Evolutionary conservation across 2,888 invertebrate species (phyloP).

Genomic region (Hyppa rectilinea): DNA sequence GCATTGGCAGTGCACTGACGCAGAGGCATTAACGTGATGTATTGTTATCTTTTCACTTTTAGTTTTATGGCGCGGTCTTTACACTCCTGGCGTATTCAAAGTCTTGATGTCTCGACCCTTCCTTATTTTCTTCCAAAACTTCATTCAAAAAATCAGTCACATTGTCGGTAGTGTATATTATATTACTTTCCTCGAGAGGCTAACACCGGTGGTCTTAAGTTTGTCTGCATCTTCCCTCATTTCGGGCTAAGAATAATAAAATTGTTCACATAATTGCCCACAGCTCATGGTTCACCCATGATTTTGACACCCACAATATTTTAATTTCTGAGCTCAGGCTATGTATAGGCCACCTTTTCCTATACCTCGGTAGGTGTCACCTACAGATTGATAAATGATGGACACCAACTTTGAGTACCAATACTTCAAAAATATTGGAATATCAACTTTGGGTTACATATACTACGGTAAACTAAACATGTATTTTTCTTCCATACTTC

Average conservation of each 20-base stretch:
- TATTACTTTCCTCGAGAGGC: neutral
- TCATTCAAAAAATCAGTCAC: neutral
- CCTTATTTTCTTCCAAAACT: neutral
- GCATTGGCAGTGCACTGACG: neutral
- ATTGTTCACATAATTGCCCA: no score
- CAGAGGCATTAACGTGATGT: neutral
- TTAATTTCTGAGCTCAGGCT: neutral
- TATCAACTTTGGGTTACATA: neutral
- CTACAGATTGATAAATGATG: neutral
- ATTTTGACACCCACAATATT: conserved; percentile 15
- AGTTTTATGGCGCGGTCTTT: conserved; percentile 1
- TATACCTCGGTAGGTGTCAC: neutral
- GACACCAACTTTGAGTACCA: neutral
- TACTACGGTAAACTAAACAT: neutral
- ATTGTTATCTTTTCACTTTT: conserved; percentile 9
- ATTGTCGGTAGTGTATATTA: neutral
- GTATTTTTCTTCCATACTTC: no score
- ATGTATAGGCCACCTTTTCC: neutral
- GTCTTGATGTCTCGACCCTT: neutral
- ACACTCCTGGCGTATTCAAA: neutral
- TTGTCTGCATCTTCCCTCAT: neutral
- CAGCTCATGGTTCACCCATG: neutral
- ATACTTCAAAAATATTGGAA: neutral
- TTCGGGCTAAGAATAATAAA: no score
- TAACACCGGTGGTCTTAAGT: neutral